Percentiles rank a stretch among this genome's conserved stretches.
These are phyloP conservation scores for Dipodomys ordii DNA, from an alignment of 2,113 vertebrate genomes.

Conservation along the genomic window DNA sequence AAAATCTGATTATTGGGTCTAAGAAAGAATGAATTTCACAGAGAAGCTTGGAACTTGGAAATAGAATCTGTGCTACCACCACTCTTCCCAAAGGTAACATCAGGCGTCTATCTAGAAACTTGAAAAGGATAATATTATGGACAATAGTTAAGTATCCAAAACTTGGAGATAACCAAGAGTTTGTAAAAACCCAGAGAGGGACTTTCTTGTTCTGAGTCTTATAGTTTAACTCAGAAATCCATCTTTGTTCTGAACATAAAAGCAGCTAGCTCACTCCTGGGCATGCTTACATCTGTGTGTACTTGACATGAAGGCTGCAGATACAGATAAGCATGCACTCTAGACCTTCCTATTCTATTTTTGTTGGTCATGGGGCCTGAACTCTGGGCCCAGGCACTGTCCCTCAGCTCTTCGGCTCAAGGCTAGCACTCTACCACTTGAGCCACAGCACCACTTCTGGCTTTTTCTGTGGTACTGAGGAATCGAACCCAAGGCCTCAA, in stretches of 20 bases:
- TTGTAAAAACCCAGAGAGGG: neutral
- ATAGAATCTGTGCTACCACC: neutral
- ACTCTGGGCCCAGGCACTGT: too few relatives aligned
- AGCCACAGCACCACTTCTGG: too few relatives aligned
- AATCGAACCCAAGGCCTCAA: too few relatives aligned
- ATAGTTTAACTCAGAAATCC: accelerated
- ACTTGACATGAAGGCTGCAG: too few relatives aligned
- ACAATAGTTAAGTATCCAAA: neutral
- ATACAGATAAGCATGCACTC: accelerated
- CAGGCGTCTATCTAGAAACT: neutral
- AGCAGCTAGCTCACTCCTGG: neutral
- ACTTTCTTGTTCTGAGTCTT: neutral
- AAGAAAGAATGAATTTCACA: neutral
- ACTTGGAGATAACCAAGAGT: neutral
- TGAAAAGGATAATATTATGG: neutral
- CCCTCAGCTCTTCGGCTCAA: too few relatives aligned
- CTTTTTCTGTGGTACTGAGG: too few relatives aligned
- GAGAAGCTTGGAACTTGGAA: neutral
- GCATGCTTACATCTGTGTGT: too few relatives aligned
- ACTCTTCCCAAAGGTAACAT: neutral
- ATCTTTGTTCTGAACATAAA: neutral
- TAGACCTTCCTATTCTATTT: too few relatives aligned
- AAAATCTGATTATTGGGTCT: neutral
- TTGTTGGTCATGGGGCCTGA: too few relatives aligned
- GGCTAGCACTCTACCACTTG: too few relatives aligned